Percentiles rank a stretch among this genome's conserved stretches.
Evolutionary conservation across 2,888 invertebrate species (phyloP).

Genomic region (Didymodactylos carnosus): DNA sequence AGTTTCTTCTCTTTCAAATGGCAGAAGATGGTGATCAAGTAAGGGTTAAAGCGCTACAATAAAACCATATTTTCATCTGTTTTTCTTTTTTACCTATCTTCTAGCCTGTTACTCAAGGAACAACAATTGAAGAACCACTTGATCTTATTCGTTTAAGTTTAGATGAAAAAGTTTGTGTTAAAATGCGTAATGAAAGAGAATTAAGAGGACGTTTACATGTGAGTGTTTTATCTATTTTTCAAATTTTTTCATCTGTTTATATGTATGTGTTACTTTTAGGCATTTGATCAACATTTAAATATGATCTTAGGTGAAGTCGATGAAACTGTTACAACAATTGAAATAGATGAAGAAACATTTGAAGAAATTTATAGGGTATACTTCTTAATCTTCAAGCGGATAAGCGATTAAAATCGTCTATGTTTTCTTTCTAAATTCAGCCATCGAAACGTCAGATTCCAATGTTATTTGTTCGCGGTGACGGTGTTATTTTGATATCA

Average conservation of each 20-base stretch:
- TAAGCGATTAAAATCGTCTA: background rate
- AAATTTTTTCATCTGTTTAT: too few species aligned
- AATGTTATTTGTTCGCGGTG: constrained; percentile 94
- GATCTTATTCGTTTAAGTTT: constrained; percentile 86
- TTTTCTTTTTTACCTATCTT: background rate
- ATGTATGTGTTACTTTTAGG: constrained; percentile 50
- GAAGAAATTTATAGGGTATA: constrained; percentile 77
- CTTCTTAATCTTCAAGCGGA: background rate
- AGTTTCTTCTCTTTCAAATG: too few species aligned
- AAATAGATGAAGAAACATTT: constrained; percentile 90
- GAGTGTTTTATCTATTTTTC: too few species aligned
- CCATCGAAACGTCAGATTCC: constrained; percentile 85
- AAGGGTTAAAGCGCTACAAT: too few species aligned
- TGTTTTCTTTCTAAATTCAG: constrained; percentile 21
- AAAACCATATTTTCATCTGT: background rate
- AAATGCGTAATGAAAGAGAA: constrained; percentile 95
- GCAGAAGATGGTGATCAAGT: background rate
- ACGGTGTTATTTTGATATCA: constrained; percentile 92
- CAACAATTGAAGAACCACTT: constrained; percentile 62
- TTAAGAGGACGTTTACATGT: constrained; percentile 81
- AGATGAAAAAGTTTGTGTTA: constrained; percentile 93
- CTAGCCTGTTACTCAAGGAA: too few species aligned
- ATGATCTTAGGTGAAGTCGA: constrained; percentile 96
- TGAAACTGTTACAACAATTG: constrained; percentile 77
- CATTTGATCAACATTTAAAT: constrained; percentile 96